Evolutionary conservation across 2,888 invertebrate genomes (phyloP), one percentile per base, ranked within the genome.

Genomic region (Eurytoma adleriae): DNA sequence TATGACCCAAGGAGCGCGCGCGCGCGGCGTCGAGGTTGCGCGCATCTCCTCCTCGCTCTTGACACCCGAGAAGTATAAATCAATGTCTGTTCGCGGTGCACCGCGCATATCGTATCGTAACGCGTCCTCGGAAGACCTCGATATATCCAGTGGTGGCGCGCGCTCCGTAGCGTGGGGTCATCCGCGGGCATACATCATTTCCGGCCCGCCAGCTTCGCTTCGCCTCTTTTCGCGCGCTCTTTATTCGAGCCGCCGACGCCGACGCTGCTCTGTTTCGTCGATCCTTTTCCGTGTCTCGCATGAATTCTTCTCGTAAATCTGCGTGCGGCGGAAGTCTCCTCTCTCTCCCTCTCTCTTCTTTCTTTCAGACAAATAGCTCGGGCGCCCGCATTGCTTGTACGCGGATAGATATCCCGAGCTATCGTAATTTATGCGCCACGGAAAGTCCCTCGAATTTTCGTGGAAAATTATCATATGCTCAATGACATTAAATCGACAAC

Each of bases 61-160:
- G 85, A 76, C 84, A 83, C 81, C 81, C 77, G 80, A 82, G 80
- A 83, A 75, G 69, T 84, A 86, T 88, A 87, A 87, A 87, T 88
- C 88, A 87, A 86, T 83, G 87, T 88, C 87, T 79, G 85, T 85
- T 84, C 84, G 75, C 80, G 84, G 84, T 84, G 84, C 82, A 83
- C 75, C 74, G 80, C 82, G 84, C 85, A 84, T 86, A 86, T 85
- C 86, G 83, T 84, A 85, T 83, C 81, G 82, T 81, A 85, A 50
- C 48, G 40, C 52, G 12, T 13, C 14, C 30, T 75, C 68, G 27
- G 57, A 57, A 48, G 69, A 71, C n/a, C 67, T 75, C 74, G 74
- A 27, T 67, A 59, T 57, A 75, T 20, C 20, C 70, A 27, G 52
- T 56, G 54, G 52, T 3, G 16, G 48, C 30, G 48, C 18, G 24